Conservation (phyloP, 2,797 vertebrate species). For the Centroberyx gerrardi region DNA sequence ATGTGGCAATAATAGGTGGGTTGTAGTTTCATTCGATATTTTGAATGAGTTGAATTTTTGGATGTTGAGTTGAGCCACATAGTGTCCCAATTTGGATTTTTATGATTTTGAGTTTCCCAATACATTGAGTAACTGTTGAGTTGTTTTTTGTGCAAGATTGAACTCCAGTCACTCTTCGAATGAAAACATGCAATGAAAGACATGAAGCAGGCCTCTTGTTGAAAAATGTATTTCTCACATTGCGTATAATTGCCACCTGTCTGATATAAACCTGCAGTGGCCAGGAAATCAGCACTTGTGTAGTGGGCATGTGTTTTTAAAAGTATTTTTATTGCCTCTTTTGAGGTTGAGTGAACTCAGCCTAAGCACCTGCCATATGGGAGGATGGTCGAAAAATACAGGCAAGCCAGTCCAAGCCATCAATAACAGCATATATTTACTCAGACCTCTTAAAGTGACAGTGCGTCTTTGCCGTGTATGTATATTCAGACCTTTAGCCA, state of each 20-base stretch:
- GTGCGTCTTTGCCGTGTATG: slow-evolving; percentile 29
- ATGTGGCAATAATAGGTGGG: neutral
- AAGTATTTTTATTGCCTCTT: slow-evolving; percentile 65
- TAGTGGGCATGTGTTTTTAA: slow-evolving; percentile 54
- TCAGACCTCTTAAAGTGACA: slow-evolving; percentile 48
- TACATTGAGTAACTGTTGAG: neutral
- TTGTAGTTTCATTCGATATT: slow-evolving; percentile 15
- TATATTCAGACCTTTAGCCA: slow-evolving; percentile 43
- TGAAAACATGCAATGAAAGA: slow-evolving; percentile 44
- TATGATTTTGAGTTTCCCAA: slow-evolving; percentile 4
- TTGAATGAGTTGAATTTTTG: neutral
- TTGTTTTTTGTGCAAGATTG: slow-evolving; percentile 4
- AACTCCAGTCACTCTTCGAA: slow-evolving; percentile 10
- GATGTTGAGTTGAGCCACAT: too few relatives aligned
- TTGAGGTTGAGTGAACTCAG: slow-evolving; percentile 74
- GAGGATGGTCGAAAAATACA: slow-evolving; percentile 60
- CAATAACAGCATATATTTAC: slow-evolving; percentile 68
- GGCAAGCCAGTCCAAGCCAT: slow-evolving; percentile 43
- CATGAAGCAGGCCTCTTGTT: slow-evolving; percentile 30
- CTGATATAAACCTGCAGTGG: slow-evolving; percentile 50
- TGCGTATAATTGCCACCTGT: slow-evolving; percentile 48
- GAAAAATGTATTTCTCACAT: slow-evolving; percentile 9
- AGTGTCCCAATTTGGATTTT: neutral
- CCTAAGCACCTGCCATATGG: slow-evolving; percentile 74
- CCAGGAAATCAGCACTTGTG: slow-evolving; percentile 57